These are phyloP conservation scores for Leptopilina boulardi DNA, from an alignment of 1,140 invertebrate genomes.

Conservation along the genomic window DNA sequence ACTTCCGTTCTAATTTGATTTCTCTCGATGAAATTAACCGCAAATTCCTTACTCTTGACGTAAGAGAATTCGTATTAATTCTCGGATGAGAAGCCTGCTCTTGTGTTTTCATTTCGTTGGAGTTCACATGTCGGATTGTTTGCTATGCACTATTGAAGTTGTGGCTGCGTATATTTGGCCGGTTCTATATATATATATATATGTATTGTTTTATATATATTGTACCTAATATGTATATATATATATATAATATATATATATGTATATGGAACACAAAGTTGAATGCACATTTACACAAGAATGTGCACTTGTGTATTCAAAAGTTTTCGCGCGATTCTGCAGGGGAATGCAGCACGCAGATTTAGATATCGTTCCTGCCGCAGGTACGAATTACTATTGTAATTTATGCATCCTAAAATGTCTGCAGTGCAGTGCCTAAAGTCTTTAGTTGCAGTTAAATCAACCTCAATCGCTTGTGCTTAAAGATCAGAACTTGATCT, in stretches of 20 bases:
- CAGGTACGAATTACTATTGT: slow-evolving; percentile 48
- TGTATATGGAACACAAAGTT: not conserved
- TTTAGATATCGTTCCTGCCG: slow-evolving; percentile 22
- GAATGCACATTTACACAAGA: slow-evolving; percentile 1
- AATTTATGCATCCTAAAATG: slow-evolving; percentile 54
- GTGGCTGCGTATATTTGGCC: not conserved
- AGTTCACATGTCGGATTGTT: slow-evolving; percentile 15
- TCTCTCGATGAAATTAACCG: not conserved
- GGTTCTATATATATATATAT: too few relatives aligned
- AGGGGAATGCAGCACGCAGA: slow-evolving; percentile 22
- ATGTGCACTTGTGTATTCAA: slow-evolving; percentile 7
- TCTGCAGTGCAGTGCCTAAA: slow-evolving; percentile 51
- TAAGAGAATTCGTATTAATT: not conserved
- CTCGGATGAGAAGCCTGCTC: not conserved
- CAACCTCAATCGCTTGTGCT: not conserved
- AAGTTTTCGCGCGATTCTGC: not conserved
- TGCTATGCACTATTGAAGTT: slow-evolving; percentile 3
- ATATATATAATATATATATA: too few relatives aligned
- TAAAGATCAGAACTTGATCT: not conserved
- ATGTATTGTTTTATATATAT: too few relatives aligned
- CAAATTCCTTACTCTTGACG: slow-evolving; percentile 1
- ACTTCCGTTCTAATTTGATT: not conserved
- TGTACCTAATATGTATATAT: not conserved
- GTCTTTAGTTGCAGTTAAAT: not conserved
- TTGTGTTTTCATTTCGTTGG: not conserved